phyloP scores from a whole-genome alignment of 2,888 invertebrate genomes.

The Platerodrilus igneus region DNA sequence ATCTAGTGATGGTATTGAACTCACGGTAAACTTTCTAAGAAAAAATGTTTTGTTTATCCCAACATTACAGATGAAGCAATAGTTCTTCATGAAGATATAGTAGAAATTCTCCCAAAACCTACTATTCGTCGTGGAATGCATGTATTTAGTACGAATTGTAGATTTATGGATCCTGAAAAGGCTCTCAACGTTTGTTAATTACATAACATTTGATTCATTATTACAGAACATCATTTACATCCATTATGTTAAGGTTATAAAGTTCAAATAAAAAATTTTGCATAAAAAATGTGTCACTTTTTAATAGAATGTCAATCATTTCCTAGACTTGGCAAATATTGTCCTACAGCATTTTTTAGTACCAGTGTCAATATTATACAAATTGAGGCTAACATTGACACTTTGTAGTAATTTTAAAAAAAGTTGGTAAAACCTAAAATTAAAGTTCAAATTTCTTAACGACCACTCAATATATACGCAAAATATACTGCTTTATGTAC shows the following conservation, averaged over 20 bases:
- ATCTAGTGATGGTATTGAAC: too few relatives aligned
- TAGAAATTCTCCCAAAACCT: conserved; percentile 3
- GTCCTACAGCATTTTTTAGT: not conserved
- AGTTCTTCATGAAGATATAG: conserved; percentile 3
- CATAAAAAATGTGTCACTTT: too few relatives aligned
- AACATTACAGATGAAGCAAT: conserved; percentile 1
- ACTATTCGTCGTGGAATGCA: conserved; percentile 2
- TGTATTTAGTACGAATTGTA: not conserved
- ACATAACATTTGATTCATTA: not conserved
- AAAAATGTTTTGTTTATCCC: conserved; percentile 6
- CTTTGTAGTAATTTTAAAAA: conserved; percentile 1
- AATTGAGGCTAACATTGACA: conserved; percentile 5
- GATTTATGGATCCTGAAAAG: not conserved
- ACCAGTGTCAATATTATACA: conserved; percentile 1
- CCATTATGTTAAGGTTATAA: not conserved
- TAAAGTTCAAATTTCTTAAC: not conserved
- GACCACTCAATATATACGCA: conserved; percentile 3
- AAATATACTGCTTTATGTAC: conserved; percentile 3
- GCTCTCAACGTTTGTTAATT: not conserved
- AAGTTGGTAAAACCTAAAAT: not conserved
- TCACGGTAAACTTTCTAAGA: too few relatives aligned
- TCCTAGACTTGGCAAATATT: not conserved
- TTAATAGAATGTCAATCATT: not conserved
- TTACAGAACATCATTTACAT: not conserved
- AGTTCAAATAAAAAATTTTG: conserved; percentile 5